Evolutionary conservation across 1,140 invertebrate genomes (phyloP), one percentile per base, ranked within the genome.

Genomic region (Chelonus insularis): DNA sequence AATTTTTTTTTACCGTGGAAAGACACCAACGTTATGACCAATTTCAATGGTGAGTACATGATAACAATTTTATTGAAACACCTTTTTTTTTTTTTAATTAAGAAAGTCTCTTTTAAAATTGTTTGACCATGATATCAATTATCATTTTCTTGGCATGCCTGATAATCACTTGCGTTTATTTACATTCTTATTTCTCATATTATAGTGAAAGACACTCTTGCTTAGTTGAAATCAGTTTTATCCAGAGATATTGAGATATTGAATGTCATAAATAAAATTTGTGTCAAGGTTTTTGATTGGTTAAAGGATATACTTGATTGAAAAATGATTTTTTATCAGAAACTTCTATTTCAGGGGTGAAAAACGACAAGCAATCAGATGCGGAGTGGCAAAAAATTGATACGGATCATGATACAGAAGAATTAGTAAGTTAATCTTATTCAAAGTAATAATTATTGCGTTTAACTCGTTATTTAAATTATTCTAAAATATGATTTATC

Each of bases 361-460:
- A 12, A 43, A 72, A 67, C 57, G 68, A 71, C 48, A 66, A 71
- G 55, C 71, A 76, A 62, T 65, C 68, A 60, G 71, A 73, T 68
- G 55, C 68, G 5, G 62, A 68, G 18, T 68, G 67, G 60, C 79
- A 81, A 57, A 78, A 71, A 67, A 76, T 81, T 41, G 55, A 70
- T 45, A 69, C 68, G 6, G 71, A 67, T 41, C 76, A 79, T 51
- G 77, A 80, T 69, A 77, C 77, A 50, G 69, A 78, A 56, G 60
- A 65, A 65, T 48, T 65, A 57, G 63, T 52, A 72, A 75, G 77
- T 54, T 16, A 2, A 60, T 37, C 23, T 43, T 11, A 48, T 51
- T 11, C 1, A 6, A 62, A 51, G 29, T 6, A 3, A 58, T 16
- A n/a, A 45, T 21, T 23, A n/a, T n/a, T n/a, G n/a, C n/a, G n/a